Percentiles rank a stretch among this genome's conserved stretches.
phyloP scores from a whole-genome alignment of 2,113 vertebrate species.

The Hippopotamus amphibius region DNA sequence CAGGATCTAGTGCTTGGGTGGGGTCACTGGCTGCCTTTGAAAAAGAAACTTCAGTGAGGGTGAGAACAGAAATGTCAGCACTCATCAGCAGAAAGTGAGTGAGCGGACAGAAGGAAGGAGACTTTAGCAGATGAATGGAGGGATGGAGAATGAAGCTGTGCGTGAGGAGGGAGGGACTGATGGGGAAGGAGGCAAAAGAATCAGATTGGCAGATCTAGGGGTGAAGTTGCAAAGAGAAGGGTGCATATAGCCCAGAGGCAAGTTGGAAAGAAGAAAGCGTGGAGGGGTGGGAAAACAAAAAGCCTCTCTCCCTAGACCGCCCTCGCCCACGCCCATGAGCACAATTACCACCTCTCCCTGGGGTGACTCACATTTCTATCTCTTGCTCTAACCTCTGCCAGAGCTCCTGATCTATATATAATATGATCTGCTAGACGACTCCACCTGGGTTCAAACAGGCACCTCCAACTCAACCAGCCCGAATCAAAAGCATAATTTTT shows the following conservation, averaged over 20 bases:
- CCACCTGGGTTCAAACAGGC: conserved; percentile 2
- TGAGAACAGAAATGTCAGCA: background rate
- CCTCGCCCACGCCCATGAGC: background rate
- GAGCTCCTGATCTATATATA: background rate
- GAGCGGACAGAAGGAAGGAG: background rate
- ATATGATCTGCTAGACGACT: background rate
- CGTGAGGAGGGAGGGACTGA: background rate
- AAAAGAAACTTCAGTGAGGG: background rate
- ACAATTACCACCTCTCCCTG: background rate
- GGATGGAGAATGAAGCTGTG: background rate
- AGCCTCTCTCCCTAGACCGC: background rate
- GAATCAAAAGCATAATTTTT: conserved; percentile 17
- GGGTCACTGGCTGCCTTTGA: background rate
- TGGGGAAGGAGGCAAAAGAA: background rate
- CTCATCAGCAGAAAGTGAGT: background rate
- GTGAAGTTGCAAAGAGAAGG: background rate
- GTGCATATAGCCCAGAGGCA: background rate
- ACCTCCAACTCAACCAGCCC: background rate
- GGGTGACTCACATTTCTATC: background rate
- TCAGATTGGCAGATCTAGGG: background rate
- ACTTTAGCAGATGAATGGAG: background rate
- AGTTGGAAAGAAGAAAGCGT: background rate
- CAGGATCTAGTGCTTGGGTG: background rate
- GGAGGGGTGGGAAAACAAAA: background rate
- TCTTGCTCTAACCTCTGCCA: background rate